Evolutionary conservation across 2,888 invertebrate genomes (phyloP).

Genomic region (Branchipolynoe longqiensis): DNA sequence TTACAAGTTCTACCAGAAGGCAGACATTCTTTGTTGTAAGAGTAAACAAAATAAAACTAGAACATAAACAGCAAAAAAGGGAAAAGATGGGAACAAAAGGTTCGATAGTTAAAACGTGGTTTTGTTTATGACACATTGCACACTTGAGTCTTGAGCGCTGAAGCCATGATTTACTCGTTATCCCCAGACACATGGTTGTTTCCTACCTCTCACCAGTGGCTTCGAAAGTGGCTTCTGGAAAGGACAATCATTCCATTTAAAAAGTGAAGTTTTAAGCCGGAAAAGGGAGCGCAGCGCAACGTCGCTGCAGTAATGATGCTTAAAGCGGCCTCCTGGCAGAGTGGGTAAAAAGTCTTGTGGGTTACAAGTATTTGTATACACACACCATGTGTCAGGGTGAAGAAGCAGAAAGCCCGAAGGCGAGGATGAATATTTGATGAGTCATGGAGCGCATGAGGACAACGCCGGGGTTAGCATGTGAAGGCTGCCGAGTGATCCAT

Average conservation of each 20-base stretch:
- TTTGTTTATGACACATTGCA: constrained; percentile 40
- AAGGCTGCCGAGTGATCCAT: not conserved
- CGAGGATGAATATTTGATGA: not conserved
- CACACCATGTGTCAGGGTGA: constrained; percentile 22
- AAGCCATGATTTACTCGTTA: constrained; percentile 37
- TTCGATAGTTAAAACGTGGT: not conserved
- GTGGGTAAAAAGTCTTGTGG: not conserved
- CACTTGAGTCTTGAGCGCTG: constrained; percentile 9
- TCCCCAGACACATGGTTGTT: constrained; percentile 30
- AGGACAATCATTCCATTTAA: no score
- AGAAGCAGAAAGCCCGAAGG: constrained; percentile 13
- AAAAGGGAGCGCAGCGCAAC: not conserved
- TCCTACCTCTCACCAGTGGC: constrained; percentile 27
- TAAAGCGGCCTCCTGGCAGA: not conserved
- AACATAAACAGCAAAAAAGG: not conserved
- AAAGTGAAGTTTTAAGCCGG: not conserved
- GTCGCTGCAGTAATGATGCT: not conserved
- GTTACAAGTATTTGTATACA: not conserved
- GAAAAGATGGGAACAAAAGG: not conserved
- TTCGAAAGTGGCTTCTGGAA: constrained; percentile 20
- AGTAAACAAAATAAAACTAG: not conserved
- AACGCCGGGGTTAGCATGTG: not conserved
- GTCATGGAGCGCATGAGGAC: not conserved
- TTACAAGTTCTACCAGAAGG: constrained; percentile 33
- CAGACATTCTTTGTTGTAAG: constrained; percentile 20